These are phyloP conservation scores for Ctenodactylus gundi DNA, from an alignment of 2,113 vertebrate genomes.

Conservation along the genomic window DNA sequence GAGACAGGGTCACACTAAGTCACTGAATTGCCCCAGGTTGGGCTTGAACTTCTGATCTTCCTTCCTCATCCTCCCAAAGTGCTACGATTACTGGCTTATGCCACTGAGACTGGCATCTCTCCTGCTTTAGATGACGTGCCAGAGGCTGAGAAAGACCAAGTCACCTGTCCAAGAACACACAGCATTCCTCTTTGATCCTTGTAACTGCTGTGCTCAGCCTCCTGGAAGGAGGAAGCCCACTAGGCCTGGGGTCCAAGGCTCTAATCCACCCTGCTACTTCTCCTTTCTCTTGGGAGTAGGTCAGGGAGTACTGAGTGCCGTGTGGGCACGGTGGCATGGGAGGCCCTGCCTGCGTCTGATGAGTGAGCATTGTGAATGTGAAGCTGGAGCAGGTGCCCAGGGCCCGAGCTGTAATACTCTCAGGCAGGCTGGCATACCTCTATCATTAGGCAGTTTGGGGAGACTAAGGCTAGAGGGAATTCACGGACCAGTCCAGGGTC, in stretches of 20 bases:
- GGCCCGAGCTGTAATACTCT: not conserved
- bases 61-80: no score
- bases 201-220: not conserved
- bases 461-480: not conserved
- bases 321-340: not conserved
- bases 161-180: not conserved
- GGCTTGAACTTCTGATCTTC: no score
- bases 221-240: not conserved
- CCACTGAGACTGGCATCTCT: no score
- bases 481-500: not conserved
- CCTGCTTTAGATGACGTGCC: not conserved
- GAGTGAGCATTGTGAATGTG: not conserved
- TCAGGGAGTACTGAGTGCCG: not conserved
- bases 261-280: not conserved
- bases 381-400: not conserved
- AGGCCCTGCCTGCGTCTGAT: not conserved
- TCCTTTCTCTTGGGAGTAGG: not conserved
- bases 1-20: no score
- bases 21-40: no score
- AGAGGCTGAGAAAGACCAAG: not conserved
- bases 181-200: not conserved
- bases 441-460: not conserved
- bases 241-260: not conserved
- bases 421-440: not conserved
- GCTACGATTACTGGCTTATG: no score